phyloP scores from a whole-genome alignment of 2,888 invertebrate species.

The Heliconius charithonia region DNA sequence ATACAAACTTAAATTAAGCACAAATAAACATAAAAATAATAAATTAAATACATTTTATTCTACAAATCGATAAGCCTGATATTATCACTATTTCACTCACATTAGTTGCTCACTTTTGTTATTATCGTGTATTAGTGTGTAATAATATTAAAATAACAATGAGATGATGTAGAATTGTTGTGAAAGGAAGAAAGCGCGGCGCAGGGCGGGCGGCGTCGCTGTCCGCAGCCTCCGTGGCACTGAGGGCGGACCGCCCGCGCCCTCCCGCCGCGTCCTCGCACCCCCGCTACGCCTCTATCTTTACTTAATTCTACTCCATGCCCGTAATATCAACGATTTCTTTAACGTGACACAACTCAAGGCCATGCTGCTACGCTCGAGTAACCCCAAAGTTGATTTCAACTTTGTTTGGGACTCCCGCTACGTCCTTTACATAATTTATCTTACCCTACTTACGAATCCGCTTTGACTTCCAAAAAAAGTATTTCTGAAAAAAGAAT shows the following conservation, averaged over 20 bases:
- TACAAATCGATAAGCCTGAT: not conserved
- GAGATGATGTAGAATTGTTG: slow-evolving; percentile 54
- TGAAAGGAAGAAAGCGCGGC: slow-evolving; percentile 57
- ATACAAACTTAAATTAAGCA: not conserved
- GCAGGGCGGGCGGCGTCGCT: slow-evolving; percentile 71
- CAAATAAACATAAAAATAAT: not conserved
- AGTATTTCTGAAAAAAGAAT: slow-evolving; percentile 5
- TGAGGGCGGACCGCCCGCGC: slow-evolving; percentile 61
- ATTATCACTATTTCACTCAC: slow-evolving; percentile 17
- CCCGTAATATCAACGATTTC: slow-evolving; percentile 71
- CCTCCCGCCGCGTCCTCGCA: slow-evolving; percentile 53
- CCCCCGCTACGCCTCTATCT: slow-evolving; percentile 62
- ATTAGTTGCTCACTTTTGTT: not conserved
- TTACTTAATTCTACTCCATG: slow-evolving; percentile 74
- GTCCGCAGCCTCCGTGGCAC: slow-evolving; percentile 82
- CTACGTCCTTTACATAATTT: slow-evolving; percentile 16
- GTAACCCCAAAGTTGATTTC: slow-evolving; percentile 27
- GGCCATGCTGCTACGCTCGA: slow-evolving; percentile 33
- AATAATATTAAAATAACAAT: slow-evolving; percentile 27
- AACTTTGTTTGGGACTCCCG: slow-evolving; percentile 20
- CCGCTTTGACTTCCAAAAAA: not conserved
- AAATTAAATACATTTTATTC: not conserved
- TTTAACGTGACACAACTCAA: slow-evolving; percentile 58
- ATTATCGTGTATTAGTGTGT: slow-evolving; percentile 12
- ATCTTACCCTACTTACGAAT: slow-evolving; percentile 2